phyloP scores from a whole-genome alignment of 2,113 vertebrate species.

The Melanerpes aurifrons region DNA sequence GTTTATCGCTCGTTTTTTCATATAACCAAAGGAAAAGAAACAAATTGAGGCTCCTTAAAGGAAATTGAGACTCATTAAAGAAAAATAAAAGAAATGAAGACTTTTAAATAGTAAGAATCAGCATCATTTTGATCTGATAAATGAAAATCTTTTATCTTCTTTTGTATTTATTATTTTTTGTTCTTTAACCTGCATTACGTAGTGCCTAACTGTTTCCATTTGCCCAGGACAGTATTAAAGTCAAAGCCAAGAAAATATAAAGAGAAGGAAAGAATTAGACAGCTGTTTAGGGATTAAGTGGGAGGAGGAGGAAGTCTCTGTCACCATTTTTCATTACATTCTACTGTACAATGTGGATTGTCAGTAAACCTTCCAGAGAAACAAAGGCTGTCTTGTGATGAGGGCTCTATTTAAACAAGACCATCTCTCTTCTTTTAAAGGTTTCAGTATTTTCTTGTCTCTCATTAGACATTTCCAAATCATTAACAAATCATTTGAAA shows the following conservation, averaged over 20 bases:
- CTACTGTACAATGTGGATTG: neutral
- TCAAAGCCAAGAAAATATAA: neutral
- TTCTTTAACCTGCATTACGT: accelerated
- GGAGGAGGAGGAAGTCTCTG: neutral
- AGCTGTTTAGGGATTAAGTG: neutral
- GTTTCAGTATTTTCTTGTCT: neutral
- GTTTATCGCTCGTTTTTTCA: neutral
- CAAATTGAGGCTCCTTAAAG: too few species aligned
- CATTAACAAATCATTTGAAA: accelerated
- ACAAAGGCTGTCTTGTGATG: neutral
- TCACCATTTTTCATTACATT: too few species aligned
- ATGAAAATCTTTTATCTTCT: neutral
- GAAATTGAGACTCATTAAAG: neutral
- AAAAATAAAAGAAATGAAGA: neutral
- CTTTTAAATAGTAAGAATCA: neutral
- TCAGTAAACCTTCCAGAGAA: neutral
- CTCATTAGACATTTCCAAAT: neutral
- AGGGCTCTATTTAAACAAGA: neutral
- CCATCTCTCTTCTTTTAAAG: neutral
- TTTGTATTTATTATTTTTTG: neutral
- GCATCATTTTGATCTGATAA: neutral
- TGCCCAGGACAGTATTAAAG: neutral
- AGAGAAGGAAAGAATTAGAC: neutral
- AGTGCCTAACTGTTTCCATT: neutral
- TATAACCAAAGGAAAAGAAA: too few species aligned